Conservation (phyloP, 2,888 invertebrate species). For the Ommatoiulus sabulosus region DNA sequence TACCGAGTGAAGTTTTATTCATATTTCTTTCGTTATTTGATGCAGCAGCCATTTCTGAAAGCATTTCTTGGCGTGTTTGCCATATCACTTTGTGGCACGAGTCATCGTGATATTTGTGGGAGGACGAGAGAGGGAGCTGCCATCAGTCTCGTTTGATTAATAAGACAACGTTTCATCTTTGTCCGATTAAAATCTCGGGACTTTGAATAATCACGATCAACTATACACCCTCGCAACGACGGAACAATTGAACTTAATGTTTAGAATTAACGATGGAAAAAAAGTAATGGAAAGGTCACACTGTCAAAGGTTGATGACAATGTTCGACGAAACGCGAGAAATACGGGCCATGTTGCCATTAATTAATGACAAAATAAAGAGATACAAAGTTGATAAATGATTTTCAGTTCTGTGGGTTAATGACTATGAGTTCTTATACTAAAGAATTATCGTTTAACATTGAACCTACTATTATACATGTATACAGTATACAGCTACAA, state of each 20-base stretch:
- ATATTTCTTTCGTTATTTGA: slow-evolving; percentile 12
- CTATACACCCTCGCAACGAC: neutral
- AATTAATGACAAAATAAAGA: slow-evolving; percentile 11
- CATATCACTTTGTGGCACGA: slow-evolving; percentile 39
- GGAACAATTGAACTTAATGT: slow-evolving; percentile 49
- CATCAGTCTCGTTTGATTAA: slow-evolving; percentile 13
- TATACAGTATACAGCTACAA: no score
- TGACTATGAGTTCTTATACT: neutral
- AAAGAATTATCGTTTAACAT: no score
- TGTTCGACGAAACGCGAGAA: slow-evolving; percentile 16
- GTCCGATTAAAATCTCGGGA: slow-evolving; percentile 47
- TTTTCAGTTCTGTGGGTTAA: neutral
- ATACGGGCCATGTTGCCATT: neutral
- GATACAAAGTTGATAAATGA: slow-evolving; percentile 7
- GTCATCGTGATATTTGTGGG: neutral
- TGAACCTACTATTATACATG: no score
- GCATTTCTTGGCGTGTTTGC: slow-evolving; percentile 46
- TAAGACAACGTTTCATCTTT: slow-evolving; percentile 50
- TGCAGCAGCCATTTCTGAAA: slow-evolving; percentile 44
- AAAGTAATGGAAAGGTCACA: slow-evolving; percentile 28
- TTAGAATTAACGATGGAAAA: slow-evolving; percentile 29
- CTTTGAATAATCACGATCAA: slow-evolving; percentile 45
- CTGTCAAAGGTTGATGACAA: slow-evolving; percentile 27
- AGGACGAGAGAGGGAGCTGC: neutral
- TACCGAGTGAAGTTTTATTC: slow-evolving; percentile 38